Percentiles rank a stretch among this genome's conserved stretches.
These are phyloP conservation scores for Branchellion lobata DNA, from an alignment of 2,888 invertebrate species.

Conservation along the genomic window DNA sequence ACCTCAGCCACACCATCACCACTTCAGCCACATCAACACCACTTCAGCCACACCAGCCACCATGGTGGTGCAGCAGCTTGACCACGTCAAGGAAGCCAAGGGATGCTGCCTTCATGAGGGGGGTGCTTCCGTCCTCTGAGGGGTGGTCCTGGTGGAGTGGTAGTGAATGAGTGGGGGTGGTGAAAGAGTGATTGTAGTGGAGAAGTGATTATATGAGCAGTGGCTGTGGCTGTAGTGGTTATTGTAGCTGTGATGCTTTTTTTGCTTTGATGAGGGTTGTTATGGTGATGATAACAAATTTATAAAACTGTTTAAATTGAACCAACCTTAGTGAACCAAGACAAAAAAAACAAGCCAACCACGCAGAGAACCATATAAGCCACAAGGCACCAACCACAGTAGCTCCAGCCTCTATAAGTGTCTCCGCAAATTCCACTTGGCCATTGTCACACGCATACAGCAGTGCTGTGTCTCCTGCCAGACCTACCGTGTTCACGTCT, in stretches of 20 bases:
- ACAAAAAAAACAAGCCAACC: too few species aligned
- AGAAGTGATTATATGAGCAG: not conserved
- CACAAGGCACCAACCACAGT: conserved; percentile 65
- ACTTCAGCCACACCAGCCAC: conserved; percentile 8
- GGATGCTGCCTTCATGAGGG: conserved; percentile 96
- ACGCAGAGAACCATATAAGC: too few species aligned
- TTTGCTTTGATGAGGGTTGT: too few species aligned
- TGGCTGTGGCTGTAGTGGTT: not conserved
- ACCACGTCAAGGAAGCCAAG: conserved; percentile 95
- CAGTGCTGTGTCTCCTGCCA: conserved; percentile 89
- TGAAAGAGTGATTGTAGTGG: not conserved
- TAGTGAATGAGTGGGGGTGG: too few species aligned
- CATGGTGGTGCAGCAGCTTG: conserved; percentile 59
- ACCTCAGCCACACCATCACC: too few species aligned
- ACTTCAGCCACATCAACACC: too few species aligned
- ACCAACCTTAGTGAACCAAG: too few species aligned
- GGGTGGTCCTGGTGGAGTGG: conserved; percentile 86
- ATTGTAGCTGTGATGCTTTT: too few species aligned
- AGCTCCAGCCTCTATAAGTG: conserved; percentile 84
- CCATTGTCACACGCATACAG: conserved; percentile 98
- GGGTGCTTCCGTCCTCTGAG: conserved; percentile 85
- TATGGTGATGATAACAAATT: too few species aligned
- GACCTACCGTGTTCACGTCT: conserved; percentile 88
- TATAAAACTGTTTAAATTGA: too few species aligned
- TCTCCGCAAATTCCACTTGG: conserved; percentile 91